Percentiles rank a stretch among this genome's conserved stretches.
Conservation (phyloP, 2,888 invertebrate genomes). For the Melieria omissa region DNA sequence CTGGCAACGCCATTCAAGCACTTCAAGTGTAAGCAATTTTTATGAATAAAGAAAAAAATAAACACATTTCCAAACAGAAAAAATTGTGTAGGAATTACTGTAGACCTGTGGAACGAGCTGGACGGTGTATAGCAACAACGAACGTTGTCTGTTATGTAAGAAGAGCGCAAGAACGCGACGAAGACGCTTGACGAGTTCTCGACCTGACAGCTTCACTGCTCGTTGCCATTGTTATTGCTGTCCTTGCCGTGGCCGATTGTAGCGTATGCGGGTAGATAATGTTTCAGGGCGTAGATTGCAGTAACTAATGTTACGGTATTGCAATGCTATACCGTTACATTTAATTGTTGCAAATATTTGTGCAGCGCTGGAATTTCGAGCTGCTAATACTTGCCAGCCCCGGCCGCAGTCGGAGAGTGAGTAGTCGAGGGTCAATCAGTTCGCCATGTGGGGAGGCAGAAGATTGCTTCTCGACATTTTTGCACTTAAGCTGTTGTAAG, state of each 20-base stretch:
- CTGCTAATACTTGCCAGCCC: not conserved
- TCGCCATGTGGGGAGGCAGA: too few species aligned
- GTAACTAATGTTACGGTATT: not conserved
- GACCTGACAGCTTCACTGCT: slow-evolving; percentile 14
- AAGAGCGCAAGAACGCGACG: too few species aligned
- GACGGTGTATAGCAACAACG: too few species aligned
- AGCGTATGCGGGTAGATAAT: too few species aligned
- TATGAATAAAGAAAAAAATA: not conserved
- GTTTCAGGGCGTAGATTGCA: too few species aligned
- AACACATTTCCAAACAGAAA: not conserved
- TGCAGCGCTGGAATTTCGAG: slow-evolving; percentile 28
- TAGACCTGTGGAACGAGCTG: too few species aligned
- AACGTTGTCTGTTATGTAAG: too few species aligned
- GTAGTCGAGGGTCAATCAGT: too few species aligned
- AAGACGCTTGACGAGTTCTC: slow-evolving; percentile 29
- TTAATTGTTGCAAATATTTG: slow-evolving; percentile 39
- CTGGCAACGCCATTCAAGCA: slow-evolving; percentile 22
- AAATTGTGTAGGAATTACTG: not conserved
- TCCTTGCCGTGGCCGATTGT: not conserved
- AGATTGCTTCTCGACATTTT: not conserved
- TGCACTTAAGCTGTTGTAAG: not conserved
- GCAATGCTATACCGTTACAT: slow-evolving; percentile 15
- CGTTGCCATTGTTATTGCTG: slow-evolving; percentile 18
- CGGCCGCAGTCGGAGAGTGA: too few species aligned
- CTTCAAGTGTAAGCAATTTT: slow-evolving; percentile 26